Base-by-base conservation (phyloP, 2,888 invertebrate species). In the Cosmopolites sordidus region DNA sequence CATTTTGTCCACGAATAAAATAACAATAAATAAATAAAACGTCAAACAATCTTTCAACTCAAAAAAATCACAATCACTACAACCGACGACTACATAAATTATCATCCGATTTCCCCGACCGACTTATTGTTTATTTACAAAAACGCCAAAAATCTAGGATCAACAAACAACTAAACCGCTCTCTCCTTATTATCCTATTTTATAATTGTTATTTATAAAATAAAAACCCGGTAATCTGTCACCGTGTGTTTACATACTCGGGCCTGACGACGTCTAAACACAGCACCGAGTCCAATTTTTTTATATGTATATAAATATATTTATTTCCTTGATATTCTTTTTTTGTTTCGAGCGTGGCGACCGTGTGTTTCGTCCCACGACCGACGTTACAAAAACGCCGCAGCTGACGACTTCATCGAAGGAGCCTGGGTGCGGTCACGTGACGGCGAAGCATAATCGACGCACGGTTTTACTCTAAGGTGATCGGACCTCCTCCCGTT, bases 141-240 rank as follows among this genome's bases (percentile, higher is more conserved):
- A n/a, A n/a, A n/a, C 12, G 16, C 18, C 43, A 33, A 43, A 37
- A 42, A 37, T 17, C 2, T 14, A 37, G 30, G 45, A 22, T 37
- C 40, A 49, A 46, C 46, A 49, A 45, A 43, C 29, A 43, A 48
- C 41, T 22, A 45, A 47, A 38, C 52, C 52, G 42, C 17, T 15
- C 29, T 18, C 37, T 16, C 27, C 51, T 39, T 44, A 43, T 44
- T 41, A 15, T 38, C 38, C 12, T 52, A 43, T 18, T 43, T 48
- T 49, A 54, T 54, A 45, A 47, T 38, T 47, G 43, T 54, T 22
- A 54, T 54, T 54, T 54, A 50, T 54, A 54, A 50, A 54, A 54
- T 54, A 50, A 42, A 27, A 39, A 45, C 29, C 18, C 42, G 29
- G 38, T 41, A 55, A 55, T 51, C 55, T 55, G 51, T 51, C 55